phyloP scores from a whole-genome alignment of 2,888 invertebrate species.

The Geotrupes spiniger region DNA sequence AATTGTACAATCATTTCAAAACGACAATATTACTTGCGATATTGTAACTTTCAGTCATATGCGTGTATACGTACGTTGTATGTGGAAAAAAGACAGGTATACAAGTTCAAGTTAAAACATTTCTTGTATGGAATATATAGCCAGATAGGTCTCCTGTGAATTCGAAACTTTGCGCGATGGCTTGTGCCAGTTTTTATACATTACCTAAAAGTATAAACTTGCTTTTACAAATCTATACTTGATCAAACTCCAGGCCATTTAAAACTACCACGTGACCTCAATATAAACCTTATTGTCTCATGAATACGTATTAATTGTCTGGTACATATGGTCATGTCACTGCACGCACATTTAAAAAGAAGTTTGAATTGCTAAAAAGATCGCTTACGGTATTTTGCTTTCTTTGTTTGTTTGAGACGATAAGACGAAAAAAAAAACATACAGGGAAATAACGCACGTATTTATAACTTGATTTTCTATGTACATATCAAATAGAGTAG shows the following conservation, averaged over 20 bases:
- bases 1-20: constrained; percentile 38
- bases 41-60: constrained; percentile 1
- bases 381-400: constrained; percentile 11
- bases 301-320: constrained; percentile 43
- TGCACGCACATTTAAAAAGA: constrained; percentile 19
- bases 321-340: constrained; percentile 29
- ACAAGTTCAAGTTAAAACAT: constrained; percentile 17
- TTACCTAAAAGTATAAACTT: constrained; percentile 47
- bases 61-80: constrained; percentile 8
- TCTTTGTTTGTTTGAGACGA: not conserved
- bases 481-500: no score
- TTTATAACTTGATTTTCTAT: no score
- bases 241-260: constrained; percentile 35
- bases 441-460: not conserved
- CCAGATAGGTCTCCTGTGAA: constrained; percentile 39
- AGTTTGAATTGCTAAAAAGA: constrained; percentile 15
- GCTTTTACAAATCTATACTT: constrained; percentile 42
- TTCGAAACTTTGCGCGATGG: constrained; percentile 35
- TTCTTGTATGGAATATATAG: constrained; percentile 25
- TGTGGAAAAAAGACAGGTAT: constrained; percentile 17
- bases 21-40: constrained; percentile 11
- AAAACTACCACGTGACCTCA: constrained; percentile 42
- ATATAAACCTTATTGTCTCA: constrained; percentile 43
- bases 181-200: constrained; percentile 46
- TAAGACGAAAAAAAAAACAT: constrained; percentile 1